A percentile compares a stretch with the other conserved stretches of the same genome.
phyloP scores from a whole-genome alignment of 2,113 vertebrate species.

The Damaliscus lunatus region DNA sequence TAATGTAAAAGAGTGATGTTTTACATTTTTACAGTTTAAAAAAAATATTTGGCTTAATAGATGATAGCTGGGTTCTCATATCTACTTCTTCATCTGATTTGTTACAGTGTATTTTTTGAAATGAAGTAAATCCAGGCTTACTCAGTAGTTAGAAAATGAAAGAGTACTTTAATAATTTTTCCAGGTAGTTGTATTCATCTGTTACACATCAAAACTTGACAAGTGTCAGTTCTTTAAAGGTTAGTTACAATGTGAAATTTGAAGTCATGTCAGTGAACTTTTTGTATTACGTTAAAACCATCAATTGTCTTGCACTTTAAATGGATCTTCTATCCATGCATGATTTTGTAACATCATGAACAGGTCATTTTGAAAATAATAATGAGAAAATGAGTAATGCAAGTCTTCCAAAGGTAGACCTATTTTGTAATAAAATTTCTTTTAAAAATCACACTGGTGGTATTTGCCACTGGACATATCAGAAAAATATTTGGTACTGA shows the following conservation, averaged over 20 bases:
- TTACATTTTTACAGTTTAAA: background rate
- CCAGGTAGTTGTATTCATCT: background rate
- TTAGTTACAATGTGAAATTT: background rate
- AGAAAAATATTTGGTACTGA: background rate
- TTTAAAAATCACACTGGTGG: background rate
- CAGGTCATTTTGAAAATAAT: slow-evolving; percentile 5
- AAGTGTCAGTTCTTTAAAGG: background rate
- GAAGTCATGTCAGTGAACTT: background rate
- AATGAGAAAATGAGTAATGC: background rate
- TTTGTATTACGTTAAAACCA: background rate
- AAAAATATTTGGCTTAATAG: background rate
- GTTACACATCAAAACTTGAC: background rate
- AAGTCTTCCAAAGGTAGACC: background rate
- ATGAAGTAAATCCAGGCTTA: background rate
- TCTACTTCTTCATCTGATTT: background rate
- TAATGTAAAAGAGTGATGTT: background rate
- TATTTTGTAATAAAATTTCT: background rate
- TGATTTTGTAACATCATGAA: background rate
- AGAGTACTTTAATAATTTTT: background rate
- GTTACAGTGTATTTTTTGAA: background rate
- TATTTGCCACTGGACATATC: background rate
- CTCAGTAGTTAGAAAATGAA: background rate
- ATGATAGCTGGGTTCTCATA: background rate
- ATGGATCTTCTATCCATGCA: background rate
- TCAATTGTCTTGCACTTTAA: background rate